phyloP scores from a whole-genome alignment of 2,113 vertebrate species.

The Corythaixoides concolor region DNA sequence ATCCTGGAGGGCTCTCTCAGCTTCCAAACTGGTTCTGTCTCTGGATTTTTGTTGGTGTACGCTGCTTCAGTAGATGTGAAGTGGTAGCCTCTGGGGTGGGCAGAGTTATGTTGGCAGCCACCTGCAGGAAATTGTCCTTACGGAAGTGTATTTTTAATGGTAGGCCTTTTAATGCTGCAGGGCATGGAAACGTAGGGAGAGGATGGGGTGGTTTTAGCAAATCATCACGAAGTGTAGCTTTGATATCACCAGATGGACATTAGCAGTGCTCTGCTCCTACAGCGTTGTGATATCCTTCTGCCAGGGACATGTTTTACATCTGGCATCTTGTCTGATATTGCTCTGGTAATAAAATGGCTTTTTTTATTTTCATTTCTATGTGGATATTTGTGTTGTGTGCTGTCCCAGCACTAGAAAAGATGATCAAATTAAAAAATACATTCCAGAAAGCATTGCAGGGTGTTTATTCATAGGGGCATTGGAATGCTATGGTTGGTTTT shows the following conservation, averaged over 20 bases:
- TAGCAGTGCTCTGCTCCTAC: background rate
- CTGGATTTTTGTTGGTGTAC: background rate
- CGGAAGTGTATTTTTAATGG: background rate
- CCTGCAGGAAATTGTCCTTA: background rate
- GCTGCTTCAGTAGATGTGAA: accelerated
- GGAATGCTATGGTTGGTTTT: background rate
- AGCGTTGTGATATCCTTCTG: background rate
- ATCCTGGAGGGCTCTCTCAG: background rate
- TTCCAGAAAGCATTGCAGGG: background rate
- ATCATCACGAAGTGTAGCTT: background rate
- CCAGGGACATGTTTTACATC: background rate
- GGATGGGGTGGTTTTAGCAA: background rate
- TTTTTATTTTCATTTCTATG: background rate
- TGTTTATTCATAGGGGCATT: background rate
- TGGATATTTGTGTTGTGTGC: background rate
- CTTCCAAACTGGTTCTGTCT: background rate
- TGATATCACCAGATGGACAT: background rate
- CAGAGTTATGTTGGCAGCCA: background rate
- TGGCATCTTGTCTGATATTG: background rate
- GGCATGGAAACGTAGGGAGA: background rate
- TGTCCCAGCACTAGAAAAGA: background rate
- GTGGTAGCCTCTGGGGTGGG: accelerated
- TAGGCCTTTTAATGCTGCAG: background rate
- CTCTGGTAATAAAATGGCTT: background rate
- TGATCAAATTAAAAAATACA: background rate